These are phyloP conservation scores for Ictalurus furcatus DNA, from an alignment of 2,113 vertebrate genomes.

Conservation along the genomic window DNA sequence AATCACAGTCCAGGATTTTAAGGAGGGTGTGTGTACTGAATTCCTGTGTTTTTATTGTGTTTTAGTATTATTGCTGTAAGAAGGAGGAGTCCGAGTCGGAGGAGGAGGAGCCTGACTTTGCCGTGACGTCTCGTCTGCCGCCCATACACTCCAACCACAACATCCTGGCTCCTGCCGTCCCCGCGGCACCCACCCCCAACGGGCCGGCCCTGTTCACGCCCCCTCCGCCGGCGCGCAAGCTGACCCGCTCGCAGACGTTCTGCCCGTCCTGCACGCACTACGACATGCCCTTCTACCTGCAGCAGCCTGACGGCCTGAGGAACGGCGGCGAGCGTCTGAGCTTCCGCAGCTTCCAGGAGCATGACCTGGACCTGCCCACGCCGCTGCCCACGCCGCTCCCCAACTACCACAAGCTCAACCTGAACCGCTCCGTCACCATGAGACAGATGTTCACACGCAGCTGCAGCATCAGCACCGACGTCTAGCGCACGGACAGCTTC, in stretches of 20 bases:
- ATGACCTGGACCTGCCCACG: conserved; percentile 79
- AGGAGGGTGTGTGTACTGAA: neutral
- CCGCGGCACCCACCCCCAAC: conserved; percentile 76
- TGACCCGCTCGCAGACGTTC: conserved; percentile 77
- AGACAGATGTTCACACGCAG: conserved; percentile 92
- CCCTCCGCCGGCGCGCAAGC: conserved; percentile 75
- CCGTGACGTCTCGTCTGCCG: conserved; percentile 84
- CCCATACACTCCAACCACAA: conserved; percentile 88
- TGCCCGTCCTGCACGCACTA: conserved; percentile 85
- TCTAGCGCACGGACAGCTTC: conserved; percentile 64
- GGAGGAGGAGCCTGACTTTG: conserved; percentile 97
- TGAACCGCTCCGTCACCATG: conserved; percentile 90
- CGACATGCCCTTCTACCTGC: conserved; percentile 89
- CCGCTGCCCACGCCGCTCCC: conserved; percentile 59
- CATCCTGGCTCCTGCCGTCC: conserved; percentile 79
- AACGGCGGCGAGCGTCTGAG: conserved; percentile 84
- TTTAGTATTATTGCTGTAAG: conserved; percentile 95
- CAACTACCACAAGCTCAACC: conserved; percentile 86
- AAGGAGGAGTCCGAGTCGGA: conserved; percentile 94
- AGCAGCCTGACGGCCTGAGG: conserved; percentile 76
- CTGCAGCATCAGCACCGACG: conserved; percentile 96
- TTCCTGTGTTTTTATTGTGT: neutral
- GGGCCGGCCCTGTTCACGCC: conserved; percentile 85
- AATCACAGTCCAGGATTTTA: neutral
- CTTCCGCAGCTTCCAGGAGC: conserved; percentile 82